phyloP scores from a whole-genome alignment of 2,113 vertebrate species.

The Dicaeum eximium region DNA sequence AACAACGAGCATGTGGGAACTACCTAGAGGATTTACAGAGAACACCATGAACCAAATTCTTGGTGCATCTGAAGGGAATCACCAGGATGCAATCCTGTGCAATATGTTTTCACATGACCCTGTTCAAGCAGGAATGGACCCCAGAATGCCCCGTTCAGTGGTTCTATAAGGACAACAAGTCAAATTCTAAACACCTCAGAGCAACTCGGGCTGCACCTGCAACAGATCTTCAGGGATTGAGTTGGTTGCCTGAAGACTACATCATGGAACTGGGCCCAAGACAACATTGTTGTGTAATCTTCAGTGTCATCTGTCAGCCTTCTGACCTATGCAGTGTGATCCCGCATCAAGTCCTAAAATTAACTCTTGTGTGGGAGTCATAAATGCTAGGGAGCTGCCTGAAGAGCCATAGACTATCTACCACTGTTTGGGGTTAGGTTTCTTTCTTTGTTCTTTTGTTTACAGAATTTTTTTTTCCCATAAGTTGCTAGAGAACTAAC shows the following conservation, averaged over 20 bases:
- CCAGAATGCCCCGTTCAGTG: not conserved
- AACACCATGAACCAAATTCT: not conserved
- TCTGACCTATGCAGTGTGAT: not conserved
- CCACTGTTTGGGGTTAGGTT: no score
- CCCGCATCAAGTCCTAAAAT: not conserved
- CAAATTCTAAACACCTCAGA: not conserved
- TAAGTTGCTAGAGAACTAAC: no score
- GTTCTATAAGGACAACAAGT: not conserved
- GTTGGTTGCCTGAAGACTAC: not conserved
- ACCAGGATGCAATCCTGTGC: not conserved
- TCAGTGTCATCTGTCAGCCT: not conserved
- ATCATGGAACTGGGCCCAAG: not conserved
- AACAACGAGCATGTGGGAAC: not conserved
- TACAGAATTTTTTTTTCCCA: no score
- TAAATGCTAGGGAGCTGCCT: not conserved
- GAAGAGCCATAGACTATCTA: not conserved
- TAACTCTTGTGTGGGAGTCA: not conserved
- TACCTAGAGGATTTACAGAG: not conserved
- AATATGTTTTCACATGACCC: not conserved
- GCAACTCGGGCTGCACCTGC: not conserved
- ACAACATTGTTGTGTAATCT: not conserved
- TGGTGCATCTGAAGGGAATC: not conserved
- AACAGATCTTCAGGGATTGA: not conserved
- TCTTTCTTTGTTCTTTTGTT: no score
- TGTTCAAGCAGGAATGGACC: not conserved